Percentiles rank a stretch among this genome's conserved stretches.
Evolutionary conservation across 1,140 invertebrate genomes (phyloP).

Genomic region (Nomia melanderi): DNA sequence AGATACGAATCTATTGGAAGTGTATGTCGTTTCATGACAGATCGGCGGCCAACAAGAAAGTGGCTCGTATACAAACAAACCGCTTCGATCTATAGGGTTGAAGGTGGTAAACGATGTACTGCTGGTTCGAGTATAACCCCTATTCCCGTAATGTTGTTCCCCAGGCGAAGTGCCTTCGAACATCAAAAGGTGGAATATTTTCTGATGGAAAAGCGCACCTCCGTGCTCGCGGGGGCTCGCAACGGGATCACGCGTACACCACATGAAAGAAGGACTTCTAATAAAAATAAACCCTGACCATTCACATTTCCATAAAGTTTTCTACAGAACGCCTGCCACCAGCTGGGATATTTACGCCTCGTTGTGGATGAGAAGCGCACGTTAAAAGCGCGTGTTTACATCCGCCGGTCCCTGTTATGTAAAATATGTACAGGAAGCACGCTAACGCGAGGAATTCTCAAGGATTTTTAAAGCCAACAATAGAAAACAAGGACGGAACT

Average conservation of each 20-base stretch:
- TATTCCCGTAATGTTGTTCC: constrained; percentile 68
- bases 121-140: constrained; percentile 30
- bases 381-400: constrained; percentile 64
- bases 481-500: neutral
- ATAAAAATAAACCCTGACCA: constrained; percentile 70
- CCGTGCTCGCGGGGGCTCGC: constrained; percentile 28
- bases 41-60: constrained; percentile 1
- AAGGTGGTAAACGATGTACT: constrained; percentile 61
- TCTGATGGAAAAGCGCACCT: constrained; percentile 63
- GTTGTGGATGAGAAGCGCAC: constrained; percentile 13
- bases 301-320: constrained; percentile 71
- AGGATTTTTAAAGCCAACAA: constrained; percentile 55
- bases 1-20: constrained; percentile 1
- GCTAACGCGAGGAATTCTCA: constrained; percentile 53
- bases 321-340: constrained; percentile 24
- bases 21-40: neutral
- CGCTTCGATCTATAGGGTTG: constrained; percentile 32
- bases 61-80: constrained; percentile 11
- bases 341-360: constrained; percentile 27
- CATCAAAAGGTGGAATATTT: constrained; percentile 71
- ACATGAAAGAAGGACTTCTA: constrained; percentile 59
- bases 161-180: constrained; percentile 65
- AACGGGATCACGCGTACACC: constrained; percentile 45
- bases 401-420: constrained; percentile 21
- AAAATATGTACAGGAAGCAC: constrained; percentile 40